These are phyloP conservation scores for Rhinopomastus cyanomelas DNA, from an alignment of 2,113 vertebrate genomes.

Conservation along the genomic window DNA sequence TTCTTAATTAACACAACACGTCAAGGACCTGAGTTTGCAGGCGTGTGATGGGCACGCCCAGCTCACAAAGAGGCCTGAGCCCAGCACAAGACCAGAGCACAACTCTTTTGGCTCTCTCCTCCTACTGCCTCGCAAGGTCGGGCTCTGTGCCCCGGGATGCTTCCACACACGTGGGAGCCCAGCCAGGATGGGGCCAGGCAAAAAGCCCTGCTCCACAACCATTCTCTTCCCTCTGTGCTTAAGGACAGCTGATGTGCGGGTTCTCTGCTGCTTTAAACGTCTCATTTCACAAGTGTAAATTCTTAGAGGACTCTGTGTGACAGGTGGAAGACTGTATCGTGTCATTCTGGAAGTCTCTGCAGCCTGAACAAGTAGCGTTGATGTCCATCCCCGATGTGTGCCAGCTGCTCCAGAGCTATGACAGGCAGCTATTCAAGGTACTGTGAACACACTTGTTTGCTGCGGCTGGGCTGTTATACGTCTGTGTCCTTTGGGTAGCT, in stretches of 20 bases:
- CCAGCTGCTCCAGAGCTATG: conserved; percentile 67
- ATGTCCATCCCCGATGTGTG: conserved; percentile 66
- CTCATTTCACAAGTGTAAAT: not conserved
- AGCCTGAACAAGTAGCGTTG: conserved; percentile 48
- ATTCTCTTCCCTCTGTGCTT: not conserved
- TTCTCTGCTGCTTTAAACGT: not conserved
- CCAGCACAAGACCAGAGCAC: not conserved
- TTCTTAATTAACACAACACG: not conserved
- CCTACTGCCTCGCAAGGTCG: not conserved
- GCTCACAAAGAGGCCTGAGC: not conserved
- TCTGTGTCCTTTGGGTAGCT: not conserved
- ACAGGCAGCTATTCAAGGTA: conserved; percentile 74
- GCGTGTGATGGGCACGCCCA: not conserved
- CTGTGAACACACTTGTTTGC: not conserved
- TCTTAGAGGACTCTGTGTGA: not conserved
- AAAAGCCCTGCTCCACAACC: not conserved
- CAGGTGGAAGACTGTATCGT: conserved; percentile 66
- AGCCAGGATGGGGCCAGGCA: not conserved
- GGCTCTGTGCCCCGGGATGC: not conserved
- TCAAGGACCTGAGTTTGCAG: not conserved
- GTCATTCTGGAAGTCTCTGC: conserved; percentile 75
- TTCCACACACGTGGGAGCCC: not conserved
- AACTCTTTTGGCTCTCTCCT: not conserved
- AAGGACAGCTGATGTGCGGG: no score
- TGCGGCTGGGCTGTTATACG: not conserved